Evolutionary conservation across 2,888 invertebrate genomes (phyloP).

Genomic region (Xylophagus ater): DNA sequence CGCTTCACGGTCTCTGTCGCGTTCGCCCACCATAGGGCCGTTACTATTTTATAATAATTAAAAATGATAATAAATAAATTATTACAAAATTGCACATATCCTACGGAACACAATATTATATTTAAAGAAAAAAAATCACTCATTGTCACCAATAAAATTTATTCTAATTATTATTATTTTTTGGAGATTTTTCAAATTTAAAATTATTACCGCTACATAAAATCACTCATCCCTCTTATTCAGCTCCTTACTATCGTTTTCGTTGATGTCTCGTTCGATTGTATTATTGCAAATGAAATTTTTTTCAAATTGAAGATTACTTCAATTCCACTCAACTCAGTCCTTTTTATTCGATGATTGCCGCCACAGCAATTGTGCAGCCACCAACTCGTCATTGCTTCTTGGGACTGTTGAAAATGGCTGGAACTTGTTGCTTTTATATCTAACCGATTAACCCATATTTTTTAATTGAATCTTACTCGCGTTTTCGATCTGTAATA

Average conservation of each 20-base stretch:
- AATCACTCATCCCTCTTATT: constrained; percentile 38
- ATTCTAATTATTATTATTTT: too few relatives aligned
- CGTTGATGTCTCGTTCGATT: constrained; percentile 11
- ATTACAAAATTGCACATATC: too few relatives aligned
- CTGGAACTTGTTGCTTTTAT: too few relatives aligned
- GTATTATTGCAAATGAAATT: constrained; percentile 1
- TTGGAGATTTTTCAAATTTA: not conserved
- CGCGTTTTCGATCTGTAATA: too few relatives aligned
- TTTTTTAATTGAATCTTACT: too few relatives aligned
- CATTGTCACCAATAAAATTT: too few relatives aligned
- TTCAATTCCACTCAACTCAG: constrained; percentile 15
- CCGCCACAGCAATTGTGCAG: constrained; percentile 22
- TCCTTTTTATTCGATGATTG: constrained; percentile 24
- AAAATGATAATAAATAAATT: constrained; percentile 1
- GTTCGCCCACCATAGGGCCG: constrained; percentile 43
- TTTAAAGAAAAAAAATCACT: too few relatives aligned
- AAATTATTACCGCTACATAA: constrained; percentile 40
- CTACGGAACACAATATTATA: too few relatives aligned
- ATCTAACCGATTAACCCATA: too few relatives aligned
- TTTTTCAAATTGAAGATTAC: constrained; percentile 1
- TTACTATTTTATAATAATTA: too few relatives aligned
- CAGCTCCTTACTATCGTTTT: constrained; percentile 23
- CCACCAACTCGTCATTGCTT: constrained; percentile 24
- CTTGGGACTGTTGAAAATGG: constrained; percentile 8
- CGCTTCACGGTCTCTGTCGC: constrained; percentile 43